A percentile compares a stretch with the other conserved stretches of the same genome.
These are phyloP conservation scores for Rutpela maculata DNA, from an alignment of 2,888 invertebrate species.

Conservation along the genomic window DNA sequence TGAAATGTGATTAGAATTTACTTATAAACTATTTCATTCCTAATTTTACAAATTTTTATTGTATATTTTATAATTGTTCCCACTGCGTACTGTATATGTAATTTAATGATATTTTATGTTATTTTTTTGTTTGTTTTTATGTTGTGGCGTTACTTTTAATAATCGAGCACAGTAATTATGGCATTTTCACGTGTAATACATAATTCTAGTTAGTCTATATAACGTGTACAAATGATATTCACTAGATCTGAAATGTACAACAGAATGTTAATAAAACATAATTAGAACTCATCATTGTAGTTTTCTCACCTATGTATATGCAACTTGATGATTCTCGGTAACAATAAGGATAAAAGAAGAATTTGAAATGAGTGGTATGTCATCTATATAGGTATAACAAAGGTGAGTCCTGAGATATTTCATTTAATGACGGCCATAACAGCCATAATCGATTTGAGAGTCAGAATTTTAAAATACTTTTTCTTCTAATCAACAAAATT, in stretches of 20 bases:
- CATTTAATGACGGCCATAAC: too few species aligned
- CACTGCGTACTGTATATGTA: constrained; percentile 20
- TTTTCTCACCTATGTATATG: neutral
- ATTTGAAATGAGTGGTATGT: too few species aligned
- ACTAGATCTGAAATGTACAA: constrained; percentile 42
- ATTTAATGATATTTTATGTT: neutral
- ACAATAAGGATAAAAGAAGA: too few species aligned
- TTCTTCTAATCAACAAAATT: too few species aligned
- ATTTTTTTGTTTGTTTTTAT: constrained; percentile 34
- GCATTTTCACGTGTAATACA: constrained; percentile 17
- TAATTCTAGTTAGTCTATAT: constrained; percentile 36
- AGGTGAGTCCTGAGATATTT: too few species aligned
- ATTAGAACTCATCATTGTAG: constrained; percentile 5
- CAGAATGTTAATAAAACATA: constrained; percentile 29
- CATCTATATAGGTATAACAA: too few species aligned
- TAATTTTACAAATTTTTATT: constrained; percentile 42
- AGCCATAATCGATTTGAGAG: too few species aligned
- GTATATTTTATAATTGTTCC: constrained; percentile 26
- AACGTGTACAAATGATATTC: constrained; percentile 37
- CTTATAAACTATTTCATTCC: constrained; percentile 49
- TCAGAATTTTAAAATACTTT: too few species aligned
- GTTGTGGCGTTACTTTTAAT: constrained; percentile 19
- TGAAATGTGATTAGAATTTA: constrained; percentile 50
- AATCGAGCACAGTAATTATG: constrained; percentile 20
- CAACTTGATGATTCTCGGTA: too few species aligned